Evolutionary conservation across 2,113 vertebrate species (phyloP), one percentile per base, ranked within the genome.

Genomic region (Scopus umbretta): DNA sequence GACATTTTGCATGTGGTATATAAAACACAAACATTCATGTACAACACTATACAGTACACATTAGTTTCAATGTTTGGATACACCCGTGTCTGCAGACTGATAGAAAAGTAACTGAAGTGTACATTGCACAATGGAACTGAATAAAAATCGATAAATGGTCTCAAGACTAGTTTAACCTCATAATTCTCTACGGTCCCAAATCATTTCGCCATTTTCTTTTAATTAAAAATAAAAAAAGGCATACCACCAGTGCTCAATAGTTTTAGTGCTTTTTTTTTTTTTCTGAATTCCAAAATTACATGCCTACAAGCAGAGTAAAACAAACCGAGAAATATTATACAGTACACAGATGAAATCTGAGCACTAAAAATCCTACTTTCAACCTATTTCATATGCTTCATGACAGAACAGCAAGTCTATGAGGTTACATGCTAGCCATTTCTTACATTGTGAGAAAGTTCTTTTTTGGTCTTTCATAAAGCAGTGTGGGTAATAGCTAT

Each of bases 21-120:
- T 97, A 98, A 98, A 98, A 98, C 97, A 98, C 97, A 97, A 97
- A 98, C 97, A 98, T 98, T 98, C 98, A 98, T 98, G 98, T 98
- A 98, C 98, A 98, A 98, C 96, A 98, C 98, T 97, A 98, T 96
- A 98, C 98, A 98, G 98, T 98, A 98, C 98, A 98, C 98, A 98
- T 97, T 97, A 97, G 97, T 97, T 98, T 96, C 92, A 96, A 98
- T 98, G 98, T 98, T 97, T 97, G 94, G 94, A 97, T 97, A 98
- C 90, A 98, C 95, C 97, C 93, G 96, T 97, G 88, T 98, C 91
- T 97, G 97, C 92, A 97, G 94, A 96, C 96, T 90, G 88, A 97
- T 88, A 98, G 91, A 98, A 96, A 97, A 97, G 88, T 72, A 98
- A 97, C 82, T 97, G 94, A 98, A 97, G 96, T 96, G 95, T 94